Percentiles rank a stretch among this genome's conserved stretches.
These are phyloP conservation scores for Prorops nasuta DNA, from an alignment of 1,140 invertebrate genomes.

Conservation along the genomic window DNA sequence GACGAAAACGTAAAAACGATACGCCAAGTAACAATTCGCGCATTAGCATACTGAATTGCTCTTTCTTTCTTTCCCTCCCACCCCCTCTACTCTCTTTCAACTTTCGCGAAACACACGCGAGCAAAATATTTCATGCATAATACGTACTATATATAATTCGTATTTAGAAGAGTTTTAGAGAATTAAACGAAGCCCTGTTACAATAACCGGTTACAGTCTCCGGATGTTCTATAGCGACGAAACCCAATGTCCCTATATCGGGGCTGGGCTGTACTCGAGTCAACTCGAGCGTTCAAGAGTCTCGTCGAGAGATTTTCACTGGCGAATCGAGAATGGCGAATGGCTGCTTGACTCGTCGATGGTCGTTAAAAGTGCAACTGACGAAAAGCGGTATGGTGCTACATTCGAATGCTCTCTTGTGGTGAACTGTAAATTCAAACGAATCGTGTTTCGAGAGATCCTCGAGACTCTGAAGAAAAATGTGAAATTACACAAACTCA, in stretches of 20 bases:
- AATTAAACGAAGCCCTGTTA: too few relatives aligned
- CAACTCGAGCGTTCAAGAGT: neutral
- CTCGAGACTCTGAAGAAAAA: too few relatives aligned
- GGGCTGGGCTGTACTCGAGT: neutral
- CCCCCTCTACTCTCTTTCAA: too few relatives aligned
- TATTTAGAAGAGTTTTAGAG: too few relatives aligned
- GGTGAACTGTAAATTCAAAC: too few relatives aligned
- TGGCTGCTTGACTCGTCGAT: constrained; percentile 30
- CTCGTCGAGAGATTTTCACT: constrained; percentile 35
- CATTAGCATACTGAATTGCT: constrained; percentile 17
- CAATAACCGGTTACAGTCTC: too few relatives aligned
- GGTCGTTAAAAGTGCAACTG: constrained; percentile 46
- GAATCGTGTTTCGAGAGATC: too few relatives aligned
- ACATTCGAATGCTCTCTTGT: constrained; percentile 36
- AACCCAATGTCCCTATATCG: neutral
- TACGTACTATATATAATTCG: too few relatives aligned
- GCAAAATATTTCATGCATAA: constrained; percentile 4
- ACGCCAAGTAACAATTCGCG: neutral
- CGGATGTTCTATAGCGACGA: too few relatives aligned
- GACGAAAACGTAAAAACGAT: neutral
- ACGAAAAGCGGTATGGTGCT: constrained; percentile 42
- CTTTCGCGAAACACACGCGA: constrained; percentile 3
- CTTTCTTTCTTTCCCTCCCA: too few relatives aligned
- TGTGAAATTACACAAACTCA: too few relatives aligned
- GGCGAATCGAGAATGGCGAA: constrained; percentile 16